phyloP scores from a whole-genome alignment of 2,113 vertebrate species.

The Neodontobutis hainanensis region DNA sequence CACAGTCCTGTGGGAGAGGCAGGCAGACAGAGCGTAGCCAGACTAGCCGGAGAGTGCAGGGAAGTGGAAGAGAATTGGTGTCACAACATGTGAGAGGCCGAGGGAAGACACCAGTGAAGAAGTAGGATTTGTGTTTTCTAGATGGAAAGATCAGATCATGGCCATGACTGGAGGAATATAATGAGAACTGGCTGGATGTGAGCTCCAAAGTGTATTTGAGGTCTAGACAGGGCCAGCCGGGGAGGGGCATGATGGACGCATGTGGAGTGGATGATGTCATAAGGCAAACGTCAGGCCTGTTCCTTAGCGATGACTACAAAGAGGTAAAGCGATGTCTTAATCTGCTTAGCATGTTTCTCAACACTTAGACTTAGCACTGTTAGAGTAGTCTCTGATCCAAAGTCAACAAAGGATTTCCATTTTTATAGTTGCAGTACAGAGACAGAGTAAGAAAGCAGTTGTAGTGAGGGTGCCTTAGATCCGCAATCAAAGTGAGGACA shows the following conservation, averaged over 20 bases:
- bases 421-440: no score
- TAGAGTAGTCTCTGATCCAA: no score
- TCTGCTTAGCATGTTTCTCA: background rate
- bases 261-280: constrained; percentile 85
- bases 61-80: constrained; percentile 24
- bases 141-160: constrained; percentile 6
- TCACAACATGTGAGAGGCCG: constrained; percentile 47
- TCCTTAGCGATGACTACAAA: constrained; percentile 85
- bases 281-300: constrained; percentile 77
- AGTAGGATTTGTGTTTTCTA: constrained; percentile 13
- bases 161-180: constrained; percentile 15
- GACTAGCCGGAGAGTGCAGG: constrained; percentile 22
- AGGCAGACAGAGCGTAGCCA: background rate
- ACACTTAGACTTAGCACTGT: background rate
- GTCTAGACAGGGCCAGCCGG: constrained; percentile 27
- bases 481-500: background rate
- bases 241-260: constrained; percentile 74
- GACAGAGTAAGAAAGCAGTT: no score
- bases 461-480: no score
- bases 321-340: constrained; percentile 83
- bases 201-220: constrained; percentile 35
- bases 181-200: constrained; percentile 30
- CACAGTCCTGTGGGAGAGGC: constrained; percentile 51
- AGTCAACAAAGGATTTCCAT: no score
- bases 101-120: constrained; percentile 20